A percentile compares a stretch with the other conserved stretches of the same genome.
These are phyloP conservation scores for Tachina lurida DNA, from an alignment of 2,888 invertebrate species.

Conservation along the genomic window DNA sequence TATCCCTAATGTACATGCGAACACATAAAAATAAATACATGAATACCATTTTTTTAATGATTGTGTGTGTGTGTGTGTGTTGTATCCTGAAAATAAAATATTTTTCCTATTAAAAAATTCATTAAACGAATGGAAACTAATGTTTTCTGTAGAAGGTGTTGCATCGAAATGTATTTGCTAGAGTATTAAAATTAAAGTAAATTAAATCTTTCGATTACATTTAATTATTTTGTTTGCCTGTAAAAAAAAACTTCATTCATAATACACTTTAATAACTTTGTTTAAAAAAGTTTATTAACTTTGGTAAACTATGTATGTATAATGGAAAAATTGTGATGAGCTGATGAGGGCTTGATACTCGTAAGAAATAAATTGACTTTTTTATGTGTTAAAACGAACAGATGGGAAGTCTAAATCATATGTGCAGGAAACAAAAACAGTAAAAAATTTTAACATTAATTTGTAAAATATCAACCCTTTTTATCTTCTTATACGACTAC, in stretches of 20 bases:
- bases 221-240: background rate
- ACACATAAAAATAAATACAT: background rate
- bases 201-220: background rate
- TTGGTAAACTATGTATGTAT: background rate
- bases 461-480: too few species aligned
- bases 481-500: rapidly evolving
- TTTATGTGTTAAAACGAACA: background rate
- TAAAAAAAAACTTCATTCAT: background rate
- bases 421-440: too few species aligned
- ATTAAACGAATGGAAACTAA: constrained; percentile 26
- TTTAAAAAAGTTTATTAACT: background rate
- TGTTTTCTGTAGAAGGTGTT: constrained; percentile 9
- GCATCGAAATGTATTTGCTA: background rate
- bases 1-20: too few species aligned
- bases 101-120: constrained; percentile 18
- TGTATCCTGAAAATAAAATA: background rate
- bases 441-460: too few species aligned
- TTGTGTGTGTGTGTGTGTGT: background rate
- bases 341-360: too few species aligned
- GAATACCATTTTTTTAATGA: background rate
- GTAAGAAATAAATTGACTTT: background rate
- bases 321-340: background rate
- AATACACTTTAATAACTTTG: background rate
- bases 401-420: too few species aligned
- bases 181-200: background rate